Evolutionary conservation across 1,140 invertebrate species (phyloP), one percentile per base, ranked within the genome.

Genomic region (Lamellibrachia luymesi): DNA sequence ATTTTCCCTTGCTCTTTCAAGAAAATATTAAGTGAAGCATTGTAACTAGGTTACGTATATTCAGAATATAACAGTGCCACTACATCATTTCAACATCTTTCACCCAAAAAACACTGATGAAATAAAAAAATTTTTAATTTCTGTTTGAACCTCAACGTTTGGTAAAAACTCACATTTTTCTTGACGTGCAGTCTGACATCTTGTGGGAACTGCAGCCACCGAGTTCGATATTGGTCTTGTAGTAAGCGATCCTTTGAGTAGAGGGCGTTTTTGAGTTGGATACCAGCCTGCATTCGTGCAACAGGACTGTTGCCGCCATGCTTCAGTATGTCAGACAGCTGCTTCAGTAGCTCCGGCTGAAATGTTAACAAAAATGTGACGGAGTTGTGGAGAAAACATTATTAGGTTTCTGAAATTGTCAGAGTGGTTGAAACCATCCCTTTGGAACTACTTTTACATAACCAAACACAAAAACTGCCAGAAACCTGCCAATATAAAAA

Each of bases 201-300:
- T 95, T 97, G 97, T 38, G 98, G 97, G 95, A 99, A 98, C 49
- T 97, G 97, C 22, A 99, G 97, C 99, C 99, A 99, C 95, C 99
- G 96, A 94, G 98, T 97, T 96, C 99, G 98, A 96, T 99, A 98
- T 93, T 98, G 97, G 91, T 97, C 95, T 96, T 98, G 98, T 92
- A 99, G 96, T 56, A 97, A 97, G 51, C 97, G 96, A 96, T 99
- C 99, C 97, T 99, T 99, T 92, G 99, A 99, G 92, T 98, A 99
- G 50, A 99, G 97, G 94, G 98, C 98, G 97, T 99, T 99, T 97
- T 99, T 99, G 17, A 99, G 97, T 96, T 99, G 99, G 91, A 99
- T 97, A 95, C 99, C 99, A 94, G 99, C 99, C 94, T 99, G 99
- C 98, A 99, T 99, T 93, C 99, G 97, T 90, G 98, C 98, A 94